phyloP scores from a whole-genome alignment of 1,140 invertebrate species.

The Melitaea cinxia region DNA sequence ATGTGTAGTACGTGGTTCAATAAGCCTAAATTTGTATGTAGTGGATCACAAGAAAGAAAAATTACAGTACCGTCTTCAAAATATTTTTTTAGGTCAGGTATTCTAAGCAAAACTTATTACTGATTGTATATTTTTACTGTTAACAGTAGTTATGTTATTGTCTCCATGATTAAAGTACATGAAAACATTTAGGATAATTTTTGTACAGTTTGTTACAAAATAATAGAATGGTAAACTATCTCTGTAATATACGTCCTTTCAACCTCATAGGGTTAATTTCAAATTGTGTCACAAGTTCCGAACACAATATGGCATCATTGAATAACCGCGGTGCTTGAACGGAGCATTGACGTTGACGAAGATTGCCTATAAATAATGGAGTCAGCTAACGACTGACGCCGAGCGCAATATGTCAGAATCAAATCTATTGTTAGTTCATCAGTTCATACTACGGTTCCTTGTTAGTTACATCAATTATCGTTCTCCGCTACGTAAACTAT shows the following conservation, averaged over 20 bases:
- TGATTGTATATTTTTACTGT: no score
- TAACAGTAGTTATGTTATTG: no score
- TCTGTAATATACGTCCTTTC: not conserved
- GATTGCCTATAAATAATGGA: conserved; percentile 58
- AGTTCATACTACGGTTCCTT: conserved; percentile 36
- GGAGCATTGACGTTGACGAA: conserved; percentile 55
- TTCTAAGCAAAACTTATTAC: no score
- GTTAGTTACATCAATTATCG: conserved; percentile 29
- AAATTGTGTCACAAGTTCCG: conserved; percentile 24
- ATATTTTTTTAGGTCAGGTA: no score
- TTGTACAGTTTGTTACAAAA: no score
- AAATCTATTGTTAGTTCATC: conserved; percentile 47
- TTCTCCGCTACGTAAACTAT: not conserved
- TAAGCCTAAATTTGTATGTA: no score
- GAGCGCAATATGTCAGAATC: conserved; percentile 41
- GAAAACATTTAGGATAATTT: no score
- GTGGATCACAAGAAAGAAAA: no score
- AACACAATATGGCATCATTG: conserved; percentile 28
- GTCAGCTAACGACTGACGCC: conserved; percentile 39
- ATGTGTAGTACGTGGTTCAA: no score
- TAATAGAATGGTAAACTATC: not conserved
- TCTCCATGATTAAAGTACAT: no score
- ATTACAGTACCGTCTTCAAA: no score
- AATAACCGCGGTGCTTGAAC: conserved; percentile 30
- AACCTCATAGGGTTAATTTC: conserved; percentile 20